A percentile compares a stretch with the other conserved stretches of the same genome.
phyloP scores from a whole-genome alignment of 2,113 vertebrate species.

The Cyprinodon variegatus region DNA sequence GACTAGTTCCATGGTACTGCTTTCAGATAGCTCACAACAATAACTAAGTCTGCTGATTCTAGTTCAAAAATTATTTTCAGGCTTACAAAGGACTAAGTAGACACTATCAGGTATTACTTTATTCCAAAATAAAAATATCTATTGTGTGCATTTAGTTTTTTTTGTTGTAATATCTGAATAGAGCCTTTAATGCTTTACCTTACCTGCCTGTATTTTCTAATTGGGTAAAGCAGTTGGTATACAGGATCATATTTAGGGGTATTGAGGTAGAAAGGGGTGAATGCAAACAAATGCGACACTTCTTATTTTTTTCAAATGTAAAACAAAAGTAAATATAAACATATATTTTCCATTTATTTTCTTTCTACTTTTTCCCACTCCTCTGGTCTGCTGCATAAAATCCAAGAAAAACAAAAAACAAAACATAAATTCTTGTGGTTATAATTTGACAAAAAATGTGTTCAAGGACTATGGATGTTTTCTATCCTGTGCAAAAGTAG shows the following conservation, averaged over 20 bases:
- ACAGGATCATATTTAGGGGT: not conserved
- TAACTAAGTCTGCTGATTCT: too few relatives aligned
- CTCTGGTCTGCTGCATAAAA: not conserved
- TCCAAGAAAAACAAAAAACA: not conserved
- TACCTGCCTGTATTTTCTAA: not conserved
- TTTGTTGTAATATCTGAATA: too few relatives aligned
- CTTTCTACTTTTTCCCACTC: not conserved
- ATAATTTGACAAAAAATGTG: not conserved
- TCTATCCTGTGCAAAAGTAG: not conserved
- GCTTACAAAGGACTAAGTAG: too few relatives aligned
- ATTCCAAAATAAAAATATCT: too few relatives aligned
- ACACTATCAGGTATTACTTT: too few relatives aligned
- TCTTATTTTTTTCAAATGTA: not conserved
- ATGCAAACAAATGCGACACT: not conserved
- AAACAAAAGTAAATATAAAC: not conserved
- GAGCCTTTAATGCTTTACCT: too few relatives aligned
- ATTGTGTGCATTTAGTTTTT: too few relatives aligned
- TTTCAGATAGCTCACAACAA: too few relatives aligned
- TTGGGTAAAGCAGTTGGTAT: not conserved
- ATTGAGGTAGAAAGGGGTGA: not conserved
- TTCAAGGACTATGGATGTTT: not conserved
- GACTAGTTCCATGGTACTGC: too few relatives aligned
- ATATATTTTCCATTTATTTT: not conserved
- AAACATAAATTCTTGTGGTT: too few relatives aligned
- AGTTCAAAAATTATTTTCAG: too few relatives aligned